These are phyloP conservation scores for Rhincodon typus DNA, from an alignment of 2,797 vertebrate species.

Conservation along the genomic window DNA sequence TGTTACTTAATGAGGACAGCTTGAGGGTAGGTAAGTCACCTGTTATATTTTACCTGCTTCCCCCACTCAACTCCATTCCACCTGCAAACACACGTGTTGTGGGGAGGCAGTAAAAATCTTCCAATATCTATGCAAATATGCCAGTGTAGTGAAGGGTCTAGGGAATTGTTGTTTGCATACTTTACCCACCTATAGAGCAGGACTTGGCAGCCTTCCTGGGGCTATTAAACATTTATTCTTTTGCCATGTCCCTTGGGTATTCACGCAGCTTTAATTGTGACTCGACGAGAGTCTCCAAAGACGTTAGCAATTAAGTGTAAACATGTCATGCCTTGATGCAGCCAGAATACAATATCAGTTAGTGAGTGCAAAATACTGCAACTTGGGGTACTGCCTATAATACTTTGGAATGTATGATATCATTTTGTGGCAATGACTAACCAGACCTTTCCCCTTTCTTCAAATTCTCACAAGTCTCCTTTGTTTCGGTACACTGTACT, in stretches of 20 bases:
- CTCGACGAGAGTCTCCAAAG: background rate
- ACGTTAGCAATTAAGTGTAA: background rate
- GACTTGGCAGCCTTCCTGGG: background rate
- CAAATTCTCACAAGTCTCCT: slow-evolving; percentile 9
- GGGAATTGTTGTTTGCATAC: background rate
- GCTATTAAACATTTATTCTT: background rate
- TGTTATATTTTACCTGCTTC: too few relatives aligned
- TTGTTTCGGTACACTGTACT: slow-evolving; percentile 8
- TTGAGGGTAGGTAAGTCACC: too few relatives aligned
- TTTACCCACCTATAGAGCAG: background rate
- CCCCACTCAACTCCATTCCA: too few relatives aligned
- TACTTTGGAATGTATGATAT: slow-evolving; percentile 35
- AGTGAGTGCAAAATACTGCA: background rate
- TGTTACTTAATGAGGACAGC: too few relatives aligned
- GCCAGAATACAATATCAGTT: background rate
- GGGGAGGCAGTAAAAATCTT: too few relatives aligned
- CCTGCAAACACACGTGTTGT: too few relatives aligned
- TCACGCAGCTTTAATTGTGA: background rate
- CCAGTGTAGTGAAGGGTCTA: too few relatives aligned
- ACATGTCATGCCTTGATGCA: background rate
- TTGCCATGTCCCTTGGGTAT: background rate
- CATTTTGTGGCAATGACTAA: slow-evolving; percentile 26
- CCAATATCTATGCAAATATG: too few relatives aligned
- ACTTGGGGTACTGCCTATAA: slow-evolving; percentile 23
- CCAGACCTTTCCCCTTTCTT: slow-evolving; percentile 31